A percentile compares a stretch with the other conserved stretches of the same genome.
Evolutionary conservation across 2,888 invertebrate species (phyloP).

Genomic region (Luffia ferchaultella): DNA sequence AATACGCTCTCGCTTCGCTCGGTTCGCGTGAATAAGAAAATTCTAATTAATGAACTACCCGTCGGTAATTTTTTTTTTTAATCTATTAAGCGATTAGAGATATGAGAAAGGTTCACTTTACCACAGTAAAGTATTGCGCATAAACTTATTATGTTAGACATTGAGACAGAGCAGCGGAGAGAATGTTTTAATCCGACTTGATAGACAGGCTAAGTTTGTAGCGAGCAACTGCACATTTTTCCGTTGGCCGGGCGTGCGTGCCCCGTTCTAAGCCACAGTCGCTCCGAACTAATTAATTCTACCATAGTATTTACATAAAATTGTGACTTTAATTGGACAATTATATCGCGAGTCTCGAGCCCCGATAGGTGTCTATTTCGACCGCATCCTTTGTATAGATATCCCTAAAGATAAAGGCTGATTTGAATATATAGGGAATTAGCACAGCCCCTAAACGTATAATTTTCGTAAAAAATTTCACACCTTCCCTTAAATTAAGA

Average conservation of each 20-base stretch:
- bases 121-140: no score
- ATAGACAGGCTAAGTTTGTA: background rate
- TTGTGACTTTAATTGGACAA: slow-evolving; percentile 58
- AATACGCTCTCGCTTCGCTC: no score
- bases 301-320: slow-evolving; percentile 44
- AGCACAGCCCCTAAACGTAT: slow-evolving; percentile 49
- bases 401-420: slow-evolving; percentile 35
- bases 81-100: no score
- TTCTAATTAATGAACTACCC: no score
- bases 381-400: slow-evolving; percentile 49
- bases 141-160: no score
- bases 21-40: no score
- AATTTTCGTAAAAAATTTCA: slow-evolving; percentile 51
- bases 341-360: slow-evolving; percentile 45
- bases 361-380: slow-evolving; percentile 37
- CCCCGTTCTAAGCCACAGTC: background rate
- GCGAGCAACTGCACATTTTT: background rate
- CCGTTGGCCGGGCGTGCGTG: background rate
- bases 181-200: background rate
- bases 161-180: no score
- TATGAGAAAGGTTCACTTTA: no score
- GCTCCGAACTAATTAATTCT: background rate
- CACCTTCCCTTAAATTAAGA: slow-evolving; percentile 48
- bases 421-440: slow-evolving; percentile 19
- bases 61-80: no score